These are phyloP conservation scores for Lateolabrax maculatus DNA, from an alignment of 2,797 vertebrate genomes.

Conservation along the genomic window DNA sequence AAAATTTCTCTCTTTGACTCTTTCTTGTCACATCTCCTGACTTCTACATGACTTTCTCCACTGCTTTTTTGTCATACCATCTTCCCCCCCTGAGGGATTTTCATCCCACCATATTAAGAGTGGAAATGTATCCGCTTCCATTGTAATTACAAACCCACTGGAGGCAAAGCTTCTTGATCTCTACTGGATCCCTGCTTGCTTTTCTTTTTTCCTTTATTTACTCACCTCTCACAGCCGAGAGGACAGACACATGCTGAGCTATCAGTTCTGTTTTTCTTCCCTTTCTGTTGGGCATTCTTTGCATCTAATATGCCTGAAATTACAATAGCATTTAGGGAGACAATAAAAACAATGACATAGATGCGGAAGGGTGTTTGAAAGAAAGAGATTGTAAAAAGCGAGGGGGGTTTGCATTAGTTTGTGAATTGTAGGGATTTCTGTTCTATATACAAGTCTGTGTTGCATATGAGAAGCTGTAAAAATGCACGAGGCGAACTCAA, in stretches of 20 bases:
- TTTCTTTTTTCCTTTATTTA: conserved; percentile 73
- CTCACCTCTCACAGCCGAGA: conserved; percentile 72
- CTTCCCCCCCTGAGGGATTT: conserved; percentile 59
- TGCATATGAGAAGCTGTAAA: conserved; percentile 50
- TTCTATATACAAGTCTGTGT: conserved; percentile 24
- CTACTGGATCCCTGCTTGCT: conserved; percentile 73
- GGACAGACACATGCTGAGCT: conserved; percentile 77
- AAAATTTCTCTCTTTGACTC: conserved; percentile 15
- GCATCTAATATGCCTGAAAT: conserved; percentile 74
- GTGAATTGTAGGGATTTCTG: conserved; percentile 31
- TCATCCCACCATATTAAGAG: conserved; percentile 78
- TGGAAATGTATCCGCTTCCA: conserved; percentile 80
- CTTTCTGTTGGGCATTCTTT: conserved; percentile 65
- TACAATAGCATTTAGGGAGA: conserved; percentile 64
- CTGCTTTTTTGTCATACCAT: conserved; percentile 58
- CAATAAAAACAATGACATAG: conserved; percentile 59
- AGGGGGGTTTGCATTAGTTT: conserved; percentile 24
- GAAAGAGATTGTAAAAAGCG: conserved; percentile 10
- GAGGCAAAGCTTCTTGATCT: conserved; percentile 82
- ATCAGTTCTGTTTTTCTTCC: conserved; percentile 76
- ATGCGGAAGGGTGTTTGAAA: conserved; percentile 21
- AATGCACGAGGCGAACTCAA: conserved; percentile 31
- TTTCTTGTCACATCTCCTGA: conserved; percentile 57
- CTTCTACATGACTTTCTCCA: conserved; percentile 71
- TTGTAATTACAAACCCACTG: conserved; percentile 83